A percentile compares a stretch with the other conserved stretches of the same genome.
Conservation (phyloP, 2,888 invertebrate species). For the Stegana nigrithorax region DNA sequence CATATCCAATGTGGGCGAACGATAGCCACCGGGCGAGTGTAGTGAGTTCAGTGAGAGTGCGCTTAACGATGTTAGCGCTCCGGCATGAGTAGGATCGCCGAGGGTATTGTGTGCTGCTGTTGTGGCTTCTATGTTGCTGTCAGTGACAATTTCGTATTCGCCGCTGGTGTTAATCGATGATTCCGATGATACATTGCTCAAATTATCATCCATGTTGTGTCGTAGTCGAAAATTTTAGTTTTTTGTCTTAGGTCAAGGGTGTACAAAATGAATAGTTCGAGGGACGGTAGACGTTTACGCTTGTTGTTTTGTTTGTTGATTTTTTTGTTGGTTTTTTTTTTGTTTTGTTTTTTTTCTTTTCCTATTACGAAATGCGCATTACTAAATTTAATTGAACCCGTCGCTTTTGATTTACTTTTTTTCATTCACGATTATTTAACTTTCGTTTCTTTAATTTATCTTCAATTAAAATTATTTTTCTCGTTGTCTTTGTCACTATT, state of each 20-base stretch:
- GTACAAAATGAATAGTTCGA: slow-evolving; percentile 7
- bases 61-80: slow-evolving; percentile 38
- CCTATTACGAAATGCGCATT: slow-evolving; percentile 44
- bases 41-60: slow-evolving; percentile 36
- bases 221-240: not conserved
- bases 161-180: slow-evolving; percentile 78
- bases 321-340: slow-evolving; percentile 19
- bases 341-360: slow-evolving; percentile 11
- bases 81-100: slow-evolving; percentile 5
- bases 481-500: slow-evolving; percentile 33
- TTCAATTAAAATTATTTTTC: slow-evolving; percentile 18
- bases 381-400: slow-evolving; percentile 19
- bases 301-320: not conserved
- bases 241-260: slow-evolving; percentile 1
- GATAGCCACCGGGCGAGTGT: slow-evolving; percentile 50
- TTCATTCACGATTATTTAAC: slow-evolving; percentile 19
- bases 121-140: slow-evolving; percentile 58
- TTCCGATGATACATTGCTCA: slow-evolving; percentile 77
- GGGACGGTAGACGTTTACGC: slow-evolving; percentile 14
- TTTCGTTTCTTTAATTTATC: slow-evolving; percentile 46
- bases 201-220: slow-evolving; percentile 73
- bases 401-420: slow-evolving; percentile 7
- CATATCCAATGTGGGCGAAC: slow-evolving; percentile 73
- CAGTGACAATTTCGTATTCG: slow-evolving; percentile 77
- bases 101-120: not conserved